These are phyloP conservation scores for Solen grandis DNA, from an alignment of 1,140 invertebrate genomes.

Conservation along the genomic window DNA sequence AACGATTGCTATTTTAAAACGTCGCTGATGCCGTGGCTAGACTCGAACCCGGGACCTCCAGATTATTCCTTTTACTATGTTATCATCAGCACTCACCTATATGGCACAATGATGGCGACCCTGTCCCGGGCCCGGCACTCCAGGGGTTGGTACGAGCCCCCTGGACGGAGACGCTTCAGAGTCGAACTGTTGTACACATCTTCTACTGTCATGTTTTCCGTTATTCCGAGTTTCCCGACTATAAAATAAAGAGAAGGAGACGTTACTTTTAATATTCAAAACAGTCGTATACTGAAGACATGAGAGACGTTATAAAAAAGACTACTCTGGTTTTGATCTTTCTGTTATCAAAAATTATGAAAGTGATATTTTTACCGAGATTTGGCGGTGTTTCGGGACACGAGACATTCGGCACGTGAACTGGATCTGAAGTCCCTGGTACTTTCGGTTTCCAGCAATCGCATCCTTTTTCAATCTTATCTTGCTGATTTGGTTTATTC, in stretches of 20 bases:
- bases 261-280: not conserved
- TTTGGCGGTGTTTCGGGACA: conserved; percentile 2
- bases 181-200: conserved; percentile 15
- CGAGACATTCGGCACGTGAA: too few relatives aligned
- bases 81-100: conserved; percentile 38
- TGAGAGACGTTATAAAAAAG: not conserved
- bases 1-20: too few relatives aligned
- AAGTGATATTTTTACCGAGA: not conserved
- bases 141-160: not conserved
- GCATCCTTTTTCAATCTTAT: too few relatives aligned
- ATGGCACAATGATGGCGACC: conserved; percentile 32
- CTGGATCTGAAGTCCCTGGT: too few relatives aligned
- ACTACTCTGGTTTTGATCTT: not conserved
- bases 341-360: not conserved
- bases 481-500: too few relatives aligned
- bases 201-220: not conserved
- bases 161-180: not conserved
- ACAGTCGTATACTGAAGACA: not conserved
- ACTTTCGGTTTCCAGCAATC: too few relatives aligned
- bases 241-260: not conserved
- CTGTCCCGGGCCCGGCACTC: not conserved
- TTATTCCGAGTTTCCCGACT: conserved; percentile 1
- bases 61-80: too few relatives aligned
- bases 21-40: too few relatives aligned
- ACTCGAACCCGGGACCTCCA: too few relatives aligned